phyloP scores from a whole-genome alignment of 2,888 invertebrate genomes.

The Zygogramma bicolorata region DNA sequence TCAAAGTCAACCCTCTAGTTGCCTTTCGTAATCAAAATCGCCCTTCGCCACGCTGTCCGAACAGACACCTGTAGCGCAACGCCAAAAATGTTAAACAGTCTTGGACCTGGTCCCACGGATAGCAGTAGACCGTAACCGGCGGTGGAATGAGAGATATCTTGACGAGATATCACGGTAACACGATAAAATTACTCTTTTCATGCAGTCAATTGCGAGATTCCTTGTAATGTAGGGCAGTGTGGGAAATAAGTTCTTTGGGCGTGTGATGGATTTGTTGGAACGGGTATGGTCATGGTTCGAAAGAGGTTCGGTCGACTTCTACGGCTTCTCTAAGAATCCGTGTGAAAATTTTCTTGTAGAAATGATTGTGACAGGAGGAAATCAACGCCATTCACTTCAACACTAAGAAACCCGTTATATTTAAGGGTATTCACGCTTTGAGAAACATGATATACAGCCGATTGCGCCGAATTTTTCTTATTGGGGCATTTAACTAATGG shows the following conservation, averaged over 20 bases:
- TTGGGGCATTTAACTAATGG: no score
- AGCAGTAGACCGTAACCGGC: slow-evolving; percentile 48
- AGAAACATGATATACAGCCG: no score
- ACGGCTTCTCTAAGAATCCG: not conserved
- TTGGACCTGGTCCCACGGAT: slow-evolving; percentile 41
- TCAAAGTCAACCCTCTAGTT: not conserved
- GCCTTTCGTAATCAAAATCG: not conserved
- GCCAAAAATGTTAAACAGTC: not conserved
- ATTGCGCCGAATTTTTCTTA: no score
- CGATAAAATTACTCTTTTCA: slow-evolving; percentile 43
- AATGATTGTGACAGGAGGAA: no score
- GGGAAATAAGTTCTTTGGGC: slow-evolving; percentile 36
- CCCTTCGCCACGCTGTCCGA: not conserved
- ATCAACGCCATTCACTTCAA: no score
- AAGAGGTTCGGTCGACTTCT: not conserved
- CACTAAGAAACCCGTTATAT: no score
- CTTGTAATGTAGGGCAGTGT: slow-evolving; percentile 31
- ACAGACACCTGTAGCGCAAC: not conserved
- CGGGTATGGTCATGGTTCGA: slow-evolving; percentile 10
- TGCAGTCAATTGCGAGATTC: slow-evolving; percentile 23
- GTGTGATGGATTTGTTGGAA: slow-evolving; percentile 36
- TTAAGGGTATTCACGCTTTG: no score
- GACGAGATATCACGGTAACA: slow-evolving; percentile 37
- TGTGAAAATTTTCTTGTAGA: slow-evolving; percentile 8
- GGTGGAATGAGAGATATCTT: slow-evolving; percentile 41